Conservation (phyloP, 53 echinoderm and acorn worm species). For the Astropecten irregularis region DNA sequence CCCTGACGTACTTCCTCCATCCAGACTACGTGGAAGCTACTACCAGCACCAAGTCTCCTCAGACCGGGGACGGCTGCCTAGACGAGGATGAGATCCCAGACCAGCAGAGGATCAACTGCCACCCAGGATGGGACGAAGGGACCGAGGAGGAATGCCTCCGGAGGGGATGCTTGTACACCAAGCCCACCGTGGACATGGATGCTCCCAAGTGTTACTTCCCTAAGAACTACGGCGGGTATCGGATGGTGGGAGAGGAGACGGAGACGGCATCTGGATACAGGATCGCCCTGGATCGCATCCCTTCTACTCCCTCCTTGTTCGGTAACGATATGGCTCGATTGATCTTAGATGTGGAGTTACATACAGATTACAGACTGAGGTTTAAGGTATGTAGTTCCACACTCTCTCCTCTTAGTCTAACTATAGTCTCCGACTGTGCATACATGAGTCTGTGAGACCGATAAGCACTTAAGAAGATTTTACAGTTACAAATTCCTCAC, state of each 20-base stretch:
- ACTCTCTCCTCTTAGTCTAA: not conserved
- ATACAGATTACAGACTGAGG: conserved; percentile 63
- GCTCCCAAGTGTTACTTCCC: conserved; percentile 82
- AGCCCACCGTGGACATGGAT: conserved; percentile 20
- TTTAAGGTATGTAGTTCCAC: conserved; percentile 80
- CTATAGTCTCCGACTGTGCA: not conserved
- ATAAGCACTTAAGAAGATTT: not conserved
- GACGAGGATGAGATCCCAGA: not conserved
- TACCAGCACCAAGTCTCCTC: not conserved
- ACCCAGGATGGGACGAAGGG: conserved; percentile 57
- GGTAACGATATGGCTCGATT: conserved; percentile 51
- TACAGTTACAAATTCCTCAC: not conserved
- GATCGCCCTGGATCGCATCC: conserved; percentile 52
- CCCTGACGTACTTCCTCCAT: conserved; percentile 63
- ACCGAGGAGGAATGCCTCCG: conserved; percentile 51
- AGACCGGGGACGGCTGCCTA: not conserved
- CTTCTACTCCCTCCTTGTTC: conserved; percentile 54
- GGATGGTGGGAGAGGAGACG: conserved; percentile 50
- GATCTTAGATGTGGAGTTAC: conserved; percentile 69
- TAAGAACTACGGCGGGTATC: conserved; percentile 63
- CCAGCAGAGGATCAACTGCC: conserved; percentile 66
- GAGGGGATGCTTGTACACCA: conserved; percentile 69
- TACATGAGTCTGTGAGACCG: not conserved
- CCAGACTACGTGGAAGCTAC: conserved; percentile 39
- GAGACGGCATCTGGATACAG: conserved; percentile 53